Percentiles rank a stretch among this genome's conserved stretches.
These are phyloP conservation scores for Terrapene triunguis DNA, from an alignment of 2,113 vertebrate species.

Conservation along the genomic window DNA sequence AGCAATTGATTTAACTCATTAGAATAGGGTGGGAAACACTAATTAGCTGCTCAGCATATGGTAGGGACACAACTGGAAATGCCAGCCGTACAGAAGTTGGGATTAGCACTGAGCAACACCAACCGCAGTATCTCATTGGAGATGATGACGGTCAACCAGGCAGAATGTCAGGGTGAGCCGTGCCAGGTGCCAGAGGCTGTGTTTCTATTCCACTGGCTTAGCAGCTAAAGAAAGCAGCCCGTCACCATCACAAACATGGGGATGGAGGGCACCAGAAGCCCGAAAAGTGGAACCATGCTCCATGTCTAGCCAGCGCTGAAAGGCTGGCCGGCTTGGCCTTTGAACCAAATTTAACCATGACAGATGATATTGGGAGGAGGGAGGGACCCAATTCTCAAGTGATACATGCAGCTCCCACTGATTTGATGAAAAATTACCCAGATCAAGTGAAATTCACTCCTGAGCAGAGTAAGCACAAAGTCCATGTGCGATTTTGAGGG, in stretches of 20 bases:
- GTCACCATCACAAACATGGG: background rate
- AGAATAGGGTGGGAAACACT: background rate
- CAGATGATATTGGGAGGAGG: background rate
- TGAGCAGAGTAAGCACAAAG: background rate
- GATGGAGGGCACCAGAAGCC: background rate
- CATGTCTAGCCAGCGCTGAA: background rate
- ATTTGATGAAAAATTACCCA: too few species aligned
- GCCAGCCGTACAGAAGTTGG: background rate
- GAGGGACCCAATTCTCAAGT: too few species aligned
- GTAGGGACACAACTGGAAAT: background rate
- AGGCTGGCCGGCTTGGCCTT: background rate
- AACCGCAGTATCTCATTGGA: background rate
- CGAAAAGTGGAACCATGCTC: background rate
- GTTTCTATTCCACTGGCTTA: background rate
- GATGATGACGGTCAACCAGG: background rate
- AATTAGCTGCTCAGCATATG: background rate
- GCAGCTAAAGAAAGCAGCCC: background rate
- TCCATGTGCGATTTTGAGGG: background rate
- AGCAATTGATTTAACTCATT: background rate
- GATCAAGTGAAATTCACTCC: background rate
- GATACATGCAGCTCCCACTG: too few species aligned
- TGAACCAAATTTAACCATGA: background rate
- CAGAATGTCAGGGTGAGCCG: background rate
- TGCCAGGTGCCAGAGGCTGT: background rate
- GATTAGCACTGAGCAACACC: background rate